phyloP scores from a whole-genome alignment of 2,113 vertebrate genomes.

The Euleptes europaea region DNA sequence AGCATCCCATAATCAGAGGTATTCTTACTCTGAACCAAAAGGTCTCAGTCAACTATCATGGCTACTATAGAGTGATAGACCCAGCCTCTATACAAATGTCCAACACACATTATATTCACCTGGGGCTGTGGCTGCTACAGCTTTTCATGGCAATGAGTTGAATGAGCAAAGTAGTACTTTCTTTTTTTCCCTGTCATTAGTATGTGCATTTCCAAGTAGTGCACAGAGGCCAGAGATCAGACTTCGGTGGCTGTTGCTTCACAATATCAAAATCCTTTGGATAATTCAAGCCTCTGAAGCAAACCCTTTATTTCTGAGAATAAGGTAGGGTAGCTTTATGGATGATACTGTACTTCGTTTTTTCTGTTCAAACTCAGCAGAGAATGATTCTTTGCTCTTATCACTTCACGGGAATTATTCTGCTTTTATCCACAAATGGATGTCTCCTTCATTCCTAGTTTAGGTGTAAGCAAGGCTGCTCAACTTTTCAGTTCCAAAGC shows the following conservation, averaged over 20 bases:
- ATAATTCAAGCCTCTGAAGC: neutral
- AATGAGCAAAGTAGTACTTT: too few species aligned
- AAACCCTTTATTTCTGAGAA: constrained; percentile 1
- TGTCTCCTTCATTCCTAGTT: constrained; percentile 6
- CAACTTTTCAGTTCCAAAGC: neutral
- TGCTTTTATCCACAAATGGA: neutral
- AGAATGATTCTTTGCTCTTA: constrained; percentile 3
- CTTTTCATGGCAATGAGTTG: too few species aligned
- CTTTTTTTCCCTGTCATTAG: neutral
- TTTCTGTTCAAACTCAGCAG: neutral
- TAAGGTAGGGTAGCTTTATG: neutral
- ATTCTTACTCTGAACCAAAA: too few species aligned
- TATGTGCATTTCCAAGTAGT: neutral
- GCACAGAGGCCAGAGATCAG: neutral
- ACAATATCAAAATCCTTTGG: neutral
- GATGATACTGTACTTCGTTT: neutral
- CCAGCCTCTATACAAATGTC: too few species aligned
- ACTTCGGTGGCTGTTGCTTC: neutral
- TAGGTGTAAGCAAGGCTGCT: neutral
- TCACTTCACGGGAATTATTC: neutral
- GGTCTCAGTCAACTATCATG: too few species aligned
- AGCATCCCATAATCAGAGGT: too few species aligned
- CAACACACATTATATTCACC: too few species aligned
- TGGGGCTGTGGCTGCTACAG: too few species aligned
- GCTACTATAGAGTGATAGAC: too few species aligned